These are phyloP conservation scores for Percopsis transmontana DNA, from an alignment of 2,113 vertebrate species.

Conservation along the genomic window DNA sequence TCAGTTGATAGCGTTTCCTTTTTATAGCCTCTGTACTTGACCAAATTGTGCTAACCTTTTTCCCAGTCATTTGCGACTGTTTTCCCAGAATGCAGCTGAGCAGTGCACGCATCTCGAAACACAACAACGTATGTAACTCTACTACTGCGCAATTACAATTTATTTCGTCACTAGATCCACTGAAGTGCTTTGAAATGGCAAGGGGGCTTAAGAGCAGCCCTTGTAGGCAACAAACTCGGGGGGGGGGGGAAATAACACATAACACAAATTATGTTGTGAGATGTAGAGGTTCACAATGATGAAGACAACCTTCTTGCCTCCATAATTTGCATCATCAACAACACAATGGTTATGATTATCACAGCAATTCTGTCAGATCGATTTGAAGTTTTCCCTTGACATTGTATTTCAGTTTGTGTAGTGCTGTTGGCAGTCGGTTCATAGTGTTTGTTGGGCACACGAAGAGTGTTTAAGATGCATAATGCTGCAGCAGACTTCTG, in stretches of 20 bases:
- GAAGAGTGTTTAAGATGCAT: slow-evolving; percentile 65
- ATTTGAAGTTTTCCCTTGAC: neutral
- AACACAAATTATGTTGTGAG: neutral
- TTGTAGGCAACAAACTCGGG: slow-evolving; percentile 47
- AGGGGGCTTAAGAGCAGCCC: slow-evolving; percentile 47
- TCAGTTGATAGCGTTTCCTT: slow-evolving; percentile 59
- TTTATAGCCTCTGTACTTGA: slow-evolving; percentile 60
- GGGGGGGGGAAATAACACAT: neutral
- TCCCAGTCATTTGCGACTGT: slow-evolving; percentile 65
- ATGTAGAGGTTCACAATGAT: slow-evolving; percentile 19
- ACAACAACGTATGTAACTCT: slow-evolving; percentile 59
- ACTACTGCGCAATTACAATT: slow-evolving; percentile 71
- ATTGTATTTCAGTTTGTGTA: slow-evolving; percentile 1
- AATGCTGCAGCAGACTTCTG: slow-evolving; percentile 52
- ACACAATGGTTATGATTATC: neutral
- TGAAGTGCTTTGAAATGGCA: slow-evolving; percentile 74
- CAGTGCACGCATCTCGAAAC: slow-evolving; percentile 43
- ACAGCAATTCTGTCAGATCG: neutral
- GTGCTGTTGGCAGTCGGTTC: slow-evolving; percentile 28
- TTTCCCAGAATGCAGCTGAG: slow-evolving; percentile 41
- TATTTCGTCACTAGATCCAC: slow-evolving; percentile 58
- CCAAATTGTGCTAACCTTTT: slow-evolving; percentile 77
- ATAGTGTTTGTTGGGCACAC: slow-evolving; percentile 37
- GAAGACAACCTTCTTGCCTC: slow-evolving; percentile 2
- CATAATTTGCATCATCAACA: too few species aligned